Evolutionary conservation across 2,888 invertebrate genomes (phyloP), one percentile per base, ranked within the genome.

Genomic region (Cepaea hortensis): DNA sequence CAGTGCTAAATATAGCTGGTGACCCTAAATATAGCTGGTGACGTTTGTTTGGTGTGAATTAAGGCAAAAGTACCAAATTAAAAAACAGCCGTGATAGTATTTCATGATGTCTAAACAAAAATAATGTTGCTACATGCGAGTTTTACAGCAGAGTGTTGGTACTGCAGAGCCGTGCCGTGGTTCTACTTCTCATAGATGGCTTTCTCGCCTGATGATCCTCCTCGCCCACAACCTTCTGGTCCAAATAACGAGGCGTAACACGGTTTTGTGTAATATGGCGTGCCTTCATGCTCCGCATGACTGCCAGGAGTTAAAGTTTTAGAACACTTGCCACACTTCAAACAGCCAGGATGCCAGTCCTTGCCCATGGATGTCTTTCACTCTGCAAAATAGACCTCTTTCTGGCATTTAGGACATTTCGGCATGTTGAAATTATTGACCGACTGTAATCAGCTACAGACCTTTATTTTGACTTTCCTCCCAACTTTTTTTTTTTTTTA

Each of bases 191-290:
- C 20, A 48, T 85, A 77, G 23, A 50, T 68, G 68, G 81, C 86
- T 15, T 84, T 81, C 62, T 86, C 70, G 5, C 88, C 86, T 68
- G 86, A 84, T 13, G 88, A 82, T n/a, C 88, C 88, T 15, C 88
- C 86, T 75, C 75, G 86, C 3, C 88, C 87, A 61, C 70, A 88
- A 93, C 95, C 95, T 90, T 96, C 96, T 73, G 96, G 96, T 83
- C 96, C 96, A 93, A 96, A 96, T 5, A 96, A 93, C 15, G 96
- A 96, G 0, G 96, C 95, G 91, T 96, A 96, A 92, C 96, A 96
- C 0, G 96, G 96, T 85, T 95, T 95, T 93, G 96, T 95, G 93
- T 96, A 96, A 93, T 96, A 96, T 5, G 96, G 96, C 92, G 96
- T 96, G 70, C 96, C 96, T 77, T 96, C 96, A 92, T 96, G 96